Base-by-base conservation (phyloP, 2,113 vertebrate species). In the Nymphicus hollandicus region DNA sequence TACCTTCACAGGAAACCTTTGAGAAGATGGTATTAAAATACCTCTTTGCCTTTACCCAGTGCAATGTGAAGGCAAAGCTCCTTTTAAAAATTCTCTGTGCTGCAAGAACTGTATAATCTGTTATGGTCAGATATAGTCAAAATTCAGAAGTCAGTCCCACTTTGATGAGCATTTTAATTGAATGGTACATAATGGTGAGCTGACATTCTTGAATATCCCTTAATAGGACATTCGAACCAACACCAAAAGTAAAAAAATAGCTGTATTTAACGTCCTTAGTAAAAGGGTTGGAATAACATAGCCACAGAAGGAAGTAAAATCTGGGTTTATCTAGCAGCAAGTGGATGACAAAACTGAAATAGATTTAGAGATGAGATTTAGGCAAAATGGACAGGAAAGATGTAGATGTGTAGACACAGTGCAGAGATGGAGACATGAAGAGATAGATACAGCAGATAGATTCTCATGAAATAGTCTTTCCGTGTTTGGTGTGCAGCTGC, bases 391-490 rank as follows among this genome's bases (percentile, higher is more conserved):
- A 80, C 37, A 76, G 88, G 74, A 96, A 95, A 82, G 29, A 77
- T 84, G 83, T 96, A 63, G 92, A 93, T 94, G 82, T 53, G 69
- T 71, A 90, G 92, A 86, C 71, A 87, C 52, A 94, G 91, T 43
- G 74, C 73, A 86, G 89, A 92, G 68, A 91, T 89, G 86, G 74
- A 91, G 91, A 94, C 55, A 88, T 55, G 84, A 91, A 89, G 89
- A 90, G 71, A 84, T 41, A 91, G 96, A 79, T 79, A 73, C 27
- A 96, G 94, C 89, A 96, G 91, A 96, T 91, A 96, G 92, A 95
- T 97, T 97, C 97, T 97, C 97, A 96, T 95, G 97, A 92, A 97
- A 93, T 95, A 96, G 95, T 93, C 96, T 61, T 95, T 95, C 89
- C 91, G 65, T 96, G 80, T 91, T 96, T 92, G 93, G 91, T 91